These are phyloP conservation scores for Malacoctenus gilli DNA, from an alignment of 2,797 vertebrate species.

Conservation along the genomic window DNA sequence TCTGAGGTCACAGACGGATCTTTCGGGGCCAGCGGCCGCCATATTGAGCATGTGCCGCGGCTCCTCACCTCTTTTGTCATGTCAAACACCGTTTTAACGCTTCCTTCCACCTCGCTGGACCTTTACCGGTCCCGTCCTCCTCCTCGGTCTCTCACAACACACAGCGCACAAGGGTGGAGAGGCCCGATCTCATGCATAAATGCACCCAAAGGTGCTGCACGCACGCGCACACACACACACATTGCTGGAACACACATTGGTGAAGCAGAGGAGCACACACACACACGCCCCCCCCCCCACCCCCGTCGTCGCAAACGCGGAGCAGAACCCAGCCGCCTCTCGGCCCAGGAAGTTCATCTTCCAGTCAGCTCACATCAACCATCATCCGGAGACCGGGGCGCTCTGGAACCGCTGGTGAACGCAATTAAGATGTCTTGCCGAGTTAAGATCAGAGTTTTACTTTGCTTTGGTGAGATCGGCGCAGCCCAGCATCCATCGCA, in stretches of 20 bases:
- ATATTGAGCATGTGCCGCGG: constrained; percentile 17
- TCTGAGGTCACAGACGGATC: constrained; percentile 36
- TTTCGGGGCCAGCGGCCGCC: constrained; percentile 38
- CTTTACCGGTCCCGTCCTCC: constrained; percentile 12
- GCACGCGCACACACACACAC: neutral
- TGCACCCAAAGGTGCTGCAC: neutral
- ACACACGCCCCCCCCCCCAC: no score
- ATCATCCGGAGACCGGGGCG: constrained; percentile 61
- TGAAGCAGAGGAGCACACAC: no score
- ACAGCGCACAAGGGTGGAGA: neutral
- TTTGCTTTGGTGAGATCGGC: constrained; percentile 20
- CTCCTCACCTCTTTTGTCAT: constrained; percentile 35
- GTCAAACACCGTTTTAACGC: constrained; percentile 56
- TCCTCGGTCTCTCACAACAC: neutral
- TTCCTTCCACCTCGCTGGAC: constrained; percentile 40
- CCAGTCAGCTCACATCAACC: constrained; percentile 78
- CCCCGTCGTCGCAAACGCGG: neutral
- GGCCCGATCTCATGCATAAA: constrained; percentile 2
- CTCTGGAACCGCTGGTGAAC: constrained; percentile 60
- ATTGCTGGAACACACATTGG: no score
- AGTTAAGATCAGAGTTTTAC: constrained; percentile 70
- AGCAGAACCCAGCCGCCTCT: constrained; percentile 31
- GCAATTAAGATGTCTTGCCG: constrained; percentile 76
- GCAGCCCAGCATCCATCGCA: constrained; percentile 24
- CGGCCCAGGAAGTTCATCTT: constrained; percentile 74